A percentile compares a stretch with the other conserved stretches of the same genome.
Evolutionary conservation across 2,113 vertebrate genomes (phyloP).

Genomic region (Channa argus): DNA sequence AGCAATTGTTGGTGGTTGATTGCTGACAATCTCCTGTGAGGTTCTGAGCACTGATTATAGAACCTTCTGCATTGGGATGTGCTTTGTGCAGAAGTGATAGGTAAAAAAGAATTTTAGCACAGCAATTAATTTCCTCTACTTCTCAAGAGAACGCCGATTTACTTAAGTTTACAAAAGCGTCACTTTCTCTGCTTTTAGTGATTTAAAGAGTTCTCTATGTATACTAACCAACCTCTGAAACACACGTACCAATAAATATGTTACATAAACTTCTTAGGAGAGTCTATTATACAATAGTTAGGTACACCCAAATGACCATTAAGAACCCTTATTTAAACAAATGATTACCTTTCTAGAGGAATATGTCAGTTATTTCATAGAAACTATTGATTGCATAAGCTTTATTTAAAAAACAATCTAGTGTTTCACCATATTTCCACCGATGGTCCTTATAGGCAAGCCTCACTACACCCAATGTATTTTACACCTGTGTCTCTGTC

Average conservation of each 20-base stretch:
- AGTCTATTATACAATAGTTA: not conserved
- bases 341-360: not conserved
- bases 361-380: not conserved
- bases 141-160: constrained; percentile 8
- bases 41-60: not conserved
- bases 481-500: constrained; percentile 4
- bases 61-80: not conserved
- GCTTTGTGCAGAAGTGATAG: not conserved
- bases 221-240: too few relatives aligned
- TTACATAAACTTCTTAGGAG: too few relatives aligned
- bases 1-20: constrained; percentile 4
- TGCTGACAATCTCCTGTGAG: constrained; percentile 1
- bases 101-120: not conserved
- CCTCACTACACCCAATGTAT: constrained; percentile 9
- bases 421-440: not conserved
- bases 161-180: not conserved
- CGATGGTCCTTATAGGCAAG: not conserved
- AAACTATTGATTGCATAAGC: not conserved
- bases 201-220: too few relatives aligned
- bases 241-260: too few relatives aligned
- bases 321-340: not conserved
- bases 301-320: not conserved
- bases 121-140: constrained; percentile 8
- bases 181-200: not conserved
- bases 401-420: not conserved